Percentiles rank a stretch among this genome's conserved stretches.
These are phyloP conservation scores for Actinopyga echinites DNA, from an alignment of 53 echinoderm and acorn worm species.

Conservation along the genomic window DNA sequence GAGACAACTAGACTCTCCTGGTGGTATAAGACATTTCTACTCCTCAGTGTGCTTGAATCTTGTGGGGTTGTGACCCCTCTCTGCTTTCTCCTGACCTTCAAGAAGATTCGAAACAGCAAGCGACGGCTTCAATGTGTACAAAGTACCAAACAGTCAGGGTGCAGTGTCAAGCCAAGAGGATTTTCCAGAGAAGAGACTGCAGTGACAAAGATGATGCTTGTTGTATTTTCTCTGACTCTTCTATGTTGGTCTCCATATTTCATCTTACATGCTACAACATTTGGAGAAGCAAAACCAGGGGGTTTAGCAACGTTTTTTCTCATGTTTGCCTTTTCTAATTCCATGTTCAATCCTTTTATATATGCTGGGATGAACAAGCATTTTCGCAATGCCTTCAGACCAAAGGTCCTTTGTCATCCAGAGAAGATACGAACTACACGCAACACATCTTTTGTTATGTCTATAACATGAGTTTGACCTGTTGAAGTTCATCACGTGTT, in stretches of 20 bases:
- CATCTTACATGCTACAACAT: not conserved
- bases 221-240: not conserved
- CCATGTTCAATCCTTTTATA: slow-evolving; percentile 24
- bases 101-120: slow-evolving; percentile 29
- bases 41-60: slow-evolving; percentile 4
- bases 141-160: not conserved
- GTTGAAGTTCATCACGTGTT: no score
- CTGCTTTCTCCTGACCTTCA: slow-evolving; percentile 15
- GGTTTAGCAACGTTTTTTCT: not conserved
- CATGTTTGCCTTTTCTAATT: slow-evolving; percentile 26
- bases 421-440: not conserved
- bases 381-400: slow-evolving; percentile 12
- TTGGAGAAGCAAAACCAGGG: slow-evolving; percentile 4
- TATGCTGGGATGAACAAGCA: slow-evolving; percentile 31
- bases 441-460: not conserved
- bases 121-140: not conserved
- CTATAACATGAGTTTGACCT: no score
- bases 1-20: slow-evolving; percentile 5
- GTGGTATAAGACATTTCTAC: slow-evolving; percentile 19
- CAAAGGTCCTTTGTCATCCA: not conserved
- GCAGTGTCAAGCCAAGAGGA: not conserved
- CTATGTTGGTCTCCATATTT: slow-evolving; percentile 31
- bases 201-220: slow-evolving; percentile 17
- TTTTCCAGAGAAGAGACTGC: slow-evolving; percentile 29
- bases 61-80: slow-evolving; percentile 27